Conservation (phyloP, 2,113 vertebrate genomes). For the Caranx ignobilis region DNA sequence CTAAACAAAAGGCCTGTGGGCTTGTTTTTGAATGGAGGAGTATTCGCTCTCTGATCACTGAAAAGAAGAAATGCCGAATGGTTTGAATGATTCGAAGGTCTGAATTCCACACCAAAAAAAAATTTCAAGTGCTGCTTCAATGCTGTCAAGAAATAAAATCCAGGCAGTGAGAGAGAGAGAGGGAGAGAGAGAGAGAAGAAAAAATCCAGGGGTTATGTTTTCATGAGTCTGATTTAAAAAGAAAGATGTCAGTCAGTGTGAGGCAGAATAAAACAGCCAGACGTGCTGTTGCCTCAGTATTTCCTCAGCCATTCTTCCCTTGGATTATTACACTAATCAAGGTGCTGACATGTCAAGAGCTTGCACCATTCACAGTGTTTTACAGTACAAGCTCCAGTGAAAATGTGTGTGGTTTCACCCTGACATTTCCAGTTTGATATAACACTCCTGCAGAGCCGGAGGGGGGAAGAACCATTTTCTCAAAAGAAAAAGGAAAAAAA, state of each 20-base stretch:
- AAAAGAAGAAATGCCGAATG: background rate
- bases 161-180: too few species aligned
- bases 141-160: conserved; percentile 24
- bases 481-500: too few species aligned
- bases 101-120: background rate
- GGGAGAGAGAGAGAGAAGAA: background rate
- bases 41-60: too few species aligned
- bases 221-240: conserved; percentile 37
- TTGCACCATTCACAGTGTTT: background rate
- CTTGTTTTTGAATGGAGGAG: too few species aligned
- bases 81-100: background rate
- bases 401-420: conserved; percentile 4
- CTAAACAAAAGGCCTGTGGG: too few species aligned
- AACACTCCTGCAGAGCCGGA: background rate
- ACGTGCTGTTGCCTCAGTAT: conserved; percentile 43
- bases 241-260: conserved; percentile 35
- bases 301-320: conserved; percentile 43
- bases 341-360: conserved; percentile 28
- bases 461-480: background rate
- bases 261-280: conserved; percentile 13
- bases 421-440: conserved; percentile 29
- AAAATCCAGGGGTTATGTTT: conserved; percentile 9
- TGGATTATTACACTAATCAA: conserved; percentile 59
- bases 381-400: background rate
- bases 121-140: background rate